These are phyloP conservation scores for Clanis bilineata DNA, from an alignment of 2,888 invertebrate species.

Conservation along the genomic window DNA sequence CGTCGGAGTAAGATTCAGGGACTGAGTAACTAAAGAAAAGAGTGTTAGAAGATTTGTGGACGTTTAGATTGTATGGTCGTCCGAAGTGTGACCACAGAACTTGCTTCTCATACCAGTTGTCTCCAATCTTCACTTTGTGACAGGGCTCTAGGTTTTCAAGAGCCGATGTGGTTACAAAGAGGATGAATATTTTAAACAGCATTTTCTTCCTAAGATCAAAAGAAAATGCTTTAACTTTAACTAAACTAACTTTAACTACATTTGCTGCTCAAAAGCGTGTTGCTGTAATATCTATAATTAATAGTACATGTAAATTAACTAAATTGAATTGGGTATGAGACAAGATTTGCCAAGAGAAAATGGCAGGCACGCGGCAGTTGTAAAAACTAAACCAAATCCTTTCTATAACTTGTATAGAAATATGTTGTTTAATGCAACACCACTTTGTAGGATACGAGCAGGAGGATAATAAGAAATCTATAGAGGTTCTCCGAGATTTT, in stretches of 20 bases:
- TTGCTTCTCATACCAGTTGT: slow-evolving; percentile 51
- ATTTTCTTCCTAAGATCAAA: slow-evolving; percentile 28
- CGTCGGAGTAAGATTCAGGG: slow-evolving; percentile 49
- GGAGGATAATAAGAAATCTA: too few species aligned
- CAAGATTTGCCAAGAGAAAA: background rate
- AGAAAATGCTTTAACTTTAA: background rate
- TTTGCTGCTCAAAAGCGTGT: too few species aligned
- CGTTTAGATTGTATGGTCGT: slow-evolving; percentile 52
- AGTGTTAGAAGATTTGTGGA: slow-evolving; percentile 51
- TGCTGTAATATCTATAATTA: too few species aligned
- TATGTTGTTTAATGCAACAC: too few species aligned
- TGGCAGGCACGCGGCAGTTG: background rate
- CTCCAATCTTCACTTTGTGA: slow-evolving; percentile 47
- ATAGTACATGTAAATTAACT: too few species aligned
- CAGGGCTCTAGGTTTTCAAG: slow-evolving; percentile 39
- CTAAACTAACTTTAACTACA: background rate
- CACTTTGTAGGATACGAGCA: too few species aligned
- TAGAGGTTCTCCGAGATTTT: too few species aligned
- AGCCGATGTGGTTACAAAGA: slow-evolving; percentile 14
- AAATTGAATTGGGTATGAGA: background rate
- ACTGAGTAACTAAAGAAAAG: slow-evolving; percentile 57
- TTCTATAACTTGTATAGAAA: too few species aligned
- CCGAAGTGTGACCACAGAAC: slow-evolving; percentile 46
- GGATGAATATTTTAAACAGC: slow-evolving; percentile 23
- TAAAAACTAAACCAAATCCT: too few species aligned